Evolutionary conservation across 2,113 vertebrate species (phyloP).

Genomic region (Aleadryas rufinucha): DNA sequence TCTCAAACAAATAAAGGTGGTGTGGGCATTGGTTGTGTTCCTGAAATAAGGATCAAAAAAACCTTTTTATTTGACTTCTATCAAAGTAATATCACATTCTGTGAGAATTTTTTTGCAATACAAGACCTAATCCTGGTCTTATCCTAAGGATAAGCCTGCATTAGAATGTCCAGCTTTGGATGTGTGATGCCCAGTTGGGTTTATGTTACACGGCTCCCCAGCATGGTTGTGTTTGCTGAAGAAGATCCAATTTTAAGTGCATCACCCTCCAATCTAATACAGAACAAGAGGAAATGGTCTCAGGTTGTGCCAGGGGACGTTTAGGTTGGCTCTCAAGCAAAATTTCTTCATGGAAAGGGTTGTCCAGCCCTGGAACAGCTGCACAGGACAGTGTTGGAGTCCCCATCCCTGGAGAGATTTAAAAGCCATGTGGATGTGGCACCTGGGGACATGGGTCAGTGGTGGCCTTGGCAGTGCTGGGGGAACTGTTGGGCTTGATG

Average conservation of each 20-base stretch:
- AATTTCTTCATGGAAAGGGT: neutral
- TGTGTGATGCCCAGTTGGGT: neutral
- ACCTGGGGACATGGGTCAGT: too few species aligned
- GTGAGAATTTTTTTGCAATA: neutral
- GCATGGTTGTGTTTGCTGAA: neutral
- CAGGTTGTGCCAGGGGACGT: accelerated
- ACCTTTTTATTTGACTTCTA: neutral
- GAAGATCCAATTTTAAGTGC: neutral
- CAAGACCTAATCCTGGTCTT: neutral
- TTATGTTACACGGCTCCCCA: neutral
- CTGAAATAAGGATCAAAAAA: neutral
- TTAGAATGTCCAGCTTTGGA: neutral
- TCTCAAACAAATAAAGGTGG: neutral
- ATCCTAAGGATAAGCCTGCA: neutral
- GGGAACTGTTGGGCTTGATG: accelerated
- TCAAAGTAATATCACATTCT: neutral
- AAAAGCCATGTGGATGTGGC: accelerated
- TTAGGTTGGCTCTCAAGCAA: neutral
- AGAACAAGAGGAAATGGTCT: neutral
- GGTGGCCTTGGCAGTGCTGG: neutral
- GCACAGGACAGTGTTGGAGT: neutral
- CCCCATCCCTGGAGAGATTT: neutral
- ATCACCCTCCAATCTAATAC: neutral
- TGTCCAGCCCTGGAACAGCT: neutral
- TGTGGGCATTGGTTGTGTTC: neutral